These are phyloP conservation scores for Macrocentrus cingulum DNA, from an alignment of 1,140 invertebrate species.

Conservation along the genomic window DNA sequence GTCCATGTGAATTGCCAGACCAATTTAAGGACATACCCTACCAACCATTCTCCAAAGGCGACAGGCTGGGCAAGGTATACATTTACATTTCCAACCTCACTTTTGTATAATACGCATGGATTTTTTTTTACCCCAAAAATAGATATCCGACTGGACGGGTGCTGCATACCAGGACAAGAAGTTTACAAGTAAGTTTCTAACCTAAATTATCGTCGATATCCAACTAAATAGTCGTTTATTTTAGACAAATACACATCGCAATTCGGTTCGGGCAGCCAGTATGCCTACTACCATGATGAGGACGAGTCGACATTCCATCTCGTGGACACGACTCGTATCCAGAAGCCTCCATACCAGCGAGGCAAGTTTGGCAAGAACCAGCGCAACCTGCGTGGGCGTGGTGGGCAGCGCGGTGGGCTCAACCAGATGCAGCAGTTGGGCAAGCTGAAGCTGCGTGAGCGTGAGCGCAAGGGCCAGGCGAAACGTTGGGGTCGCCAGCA, in stretches of 20 bases:
- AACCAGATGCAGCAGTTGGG: slow-evolving; percentile 70
- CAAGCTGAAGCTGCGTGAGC: slow-evolving; percentile 62
- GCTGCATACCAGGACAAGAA: slow-evolving; percentile 94
- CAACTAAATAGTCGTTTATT: slow-evolving; percentile 38
- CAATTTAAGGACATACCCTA: slow-evolving; percentile 98
- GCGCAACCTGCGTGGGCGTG: slow-evolving; percentile 77
- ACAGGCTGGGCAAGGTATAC: slow-evolving; percentile 86
- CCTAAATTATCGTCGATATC: too few relatives aligned
- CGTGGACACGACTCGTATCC: slow-evolving; percentile 90
- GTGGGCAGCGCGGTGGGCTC: slow-evolving; percentile 70
- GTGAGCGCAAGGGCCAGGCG: slow-evolving; percentile 67
- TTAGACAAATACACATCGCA: slow-evolving; percentile 93
- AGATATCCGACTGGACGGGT: slow-evolving; percentile 97
- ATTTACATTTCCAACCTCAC: slow-evolving; percentile 6
- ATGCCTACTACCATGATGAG: slow-evolving; percentile 97
- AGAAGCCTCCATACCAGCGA: slow-evolving; percentile 88
- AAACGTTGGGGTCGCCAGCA: slow-evolving; percentile 86
- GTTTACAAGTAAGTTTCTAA: slow-evolving; percentile 78
- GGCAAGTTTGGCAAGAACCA: slow-evolving; percentile 79
- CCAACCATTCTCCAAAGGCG: slow-evolving; percentile 96
- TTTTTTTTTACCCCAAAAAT: slow-evolving; percentile 38
- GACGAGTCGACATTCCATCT: slow-evolving; percentile 98
- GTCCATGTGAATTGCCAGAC: slow-evolving; percentile 89
- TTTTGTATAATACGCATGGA: too few relatives aligned
- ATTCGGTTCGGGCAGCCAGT: slow-evolving; percentile 92